phyloP scores from a whole-genome alignment of 2,888 invertebrate genomes.

The Cyclophora albipunctata region DNA sequence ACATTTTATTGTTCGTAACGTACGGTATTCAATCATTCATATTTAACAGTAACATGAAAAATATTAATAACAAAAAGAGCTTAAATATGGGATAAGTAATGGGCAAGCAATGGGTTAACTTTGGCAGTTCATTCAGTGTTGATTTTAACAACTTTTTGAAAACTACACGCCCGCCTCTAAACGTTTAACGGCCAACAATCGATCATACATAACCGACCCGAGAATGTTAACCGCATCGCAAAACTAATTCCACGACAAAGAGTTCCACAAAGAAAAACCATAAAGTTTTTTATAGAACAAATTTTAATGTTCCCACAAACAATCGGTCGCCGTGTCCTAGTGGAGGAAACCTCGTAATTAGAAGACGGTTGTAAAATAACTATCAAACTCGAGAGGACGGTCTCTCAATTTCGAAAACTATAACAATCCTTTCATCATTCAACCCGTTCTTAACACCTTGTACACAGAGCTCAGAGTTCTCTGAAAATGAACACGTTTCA shows the following conservation, averaged over 20 bases:
- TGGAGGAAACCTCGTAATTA: conserved; percentile 67
- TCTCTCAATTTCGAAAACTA: conserved; percentile 36
- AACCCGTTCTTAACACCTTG: conserved; percentile 5
- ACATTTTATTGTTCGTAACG: no score
- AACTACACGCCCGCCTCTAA: neutral
- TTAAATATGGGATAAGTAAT: no score
- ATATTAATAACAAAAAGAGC: no score
- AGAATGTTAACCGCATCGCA: conserved; percentile 25
- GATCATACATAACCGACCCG: conserved; percentile 23
- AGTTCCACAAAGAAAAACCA: conserved; percentile 44
- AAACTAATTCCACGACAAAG: conserved; percentile 55
- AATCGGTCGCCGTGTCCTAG: conserved; percentile 55
- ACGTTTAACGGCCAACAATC: conserved; percentile 14
- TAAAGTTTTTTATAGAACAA: conserved; percentile 52
- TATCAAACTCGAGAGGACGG: conserved; percentile 64
- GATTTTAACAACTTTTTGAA: no score
- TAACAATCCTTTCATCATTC: conserved; percentile 5
- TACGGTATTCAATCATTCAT: no score
- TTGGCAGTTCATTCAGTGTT: no score
- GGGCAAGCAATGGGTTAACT: no score
- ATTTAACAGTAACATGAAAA: no score
- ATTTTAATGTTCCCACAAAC: conserved; percentile 51
- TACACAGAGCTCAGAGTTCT: conserved; percentile 23
- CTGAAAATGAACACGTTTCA: conserved; percentile 5
- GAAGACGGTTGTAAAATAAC: conserved; percentile 67